Percentiles rank a stretch among this genome's conserved stretches.
Evolutionary conservation across 2,888 invertebrate species (phyloP).

Genomic region (Melolontha melolontha): DNA sequence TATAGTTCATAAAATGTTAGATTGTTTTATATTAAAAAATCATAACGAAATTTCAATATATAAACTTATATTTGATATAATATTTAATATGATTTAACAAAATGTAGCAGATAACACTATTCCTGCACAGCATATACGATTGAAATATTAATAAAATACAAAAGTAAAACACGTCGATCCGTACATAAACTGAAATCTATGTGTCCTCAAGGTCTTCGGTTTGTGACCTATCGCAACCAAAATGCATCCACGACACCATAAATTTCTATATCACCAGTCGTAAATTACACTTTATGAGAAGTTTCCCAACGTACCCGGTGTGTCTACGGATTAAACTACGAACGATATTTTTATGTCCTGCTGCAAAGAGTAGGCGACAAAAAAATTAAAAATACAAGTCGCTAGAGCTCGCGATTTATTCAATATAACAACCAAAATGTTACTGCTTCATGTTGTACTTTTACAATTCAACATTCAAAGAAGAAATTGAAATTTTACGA

Average conservation of each 20-base stretch:
- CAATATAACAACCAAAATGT: not conserved
- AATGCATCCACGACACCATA: constrained; percentile 27
- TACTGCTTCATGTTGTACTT: not conserved
- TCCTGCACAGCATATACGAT: not conserved
- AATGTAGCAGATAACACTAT: not conserved
- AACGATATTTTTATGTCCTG: constrained; percentile 26
- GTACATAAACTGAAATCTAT: constrained; percentile 24
- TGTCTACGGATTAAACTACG: constrained; percentile 22
- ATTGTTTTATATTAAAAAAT: too few species aligned
- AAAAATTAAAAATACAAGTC: constrained; percentile 12
- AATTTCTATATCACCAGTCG: constrained; percentile 32
- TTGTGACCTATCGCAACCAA: constrained; percentile 22
- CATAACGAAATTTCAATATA: not conserved
- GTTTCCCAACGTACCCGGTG: constrained; percentile 6
- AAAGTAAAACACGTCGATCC: constrained; percentile 15
- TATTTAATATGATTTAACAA: too few species aligned
- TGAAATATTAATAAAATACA: not conserved
- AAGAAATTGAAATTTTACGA: too few species aligned
- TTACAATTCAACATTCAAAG: too few species aligned
- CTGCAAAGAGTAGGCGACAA: not conserved
- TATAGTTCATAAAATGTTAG: too few species aligned
- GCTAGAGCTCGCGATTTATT: not conserved
- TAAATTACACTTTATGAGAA: constrained; percentile 36
- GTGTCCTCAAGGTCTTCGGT: constrained; percentile 11
- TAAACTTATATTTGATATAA: too few species aligned